Percentiles rank a stretch among this genome's conserved stretches.
phyloP scores from a whole-genome alignment of 2,888 invertebrate genomes.

The Eupithecia pulchellata region DNA sequence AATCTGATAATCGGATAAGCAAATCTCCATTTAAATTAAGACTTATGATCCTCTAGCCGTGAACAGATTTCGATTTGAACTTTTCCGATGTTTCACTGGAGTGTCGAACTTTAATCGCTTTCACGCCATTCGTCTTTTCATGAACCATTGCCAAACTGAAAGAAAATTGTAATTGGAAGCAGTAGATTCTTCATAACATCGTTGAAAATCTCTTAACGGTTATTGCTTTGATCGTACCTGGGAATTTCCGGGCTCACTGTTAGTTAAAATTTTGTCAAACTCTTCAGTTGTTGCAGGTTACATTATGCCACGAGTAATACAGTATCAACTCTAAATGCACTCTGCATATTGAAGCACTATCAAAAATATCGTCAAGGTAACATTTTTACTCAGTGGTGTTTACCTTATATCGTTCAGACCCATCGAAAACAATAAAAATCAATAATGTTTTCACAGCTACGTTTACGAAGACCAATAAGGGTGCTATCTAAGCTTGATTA shows the following conservation, averaged over 20 bases:
- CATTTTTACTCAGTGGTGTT: not conserved
- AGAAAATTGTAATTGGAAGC: not conserved
- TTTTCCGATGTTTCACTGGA: constrained; percentile 35
- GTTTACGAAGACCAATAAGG: constrained; percentile 6
- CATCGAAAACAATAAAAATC: constrained; percentile 5
- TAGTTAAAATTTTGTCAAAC: too few species aligned
- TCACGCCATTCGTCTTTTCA: constrained; percentile 20
- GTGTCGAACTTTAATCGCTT: constrained; percentile 37
- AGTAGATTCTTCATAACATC: not conserved
- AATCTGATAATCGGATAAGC: constrained; percentile 1
- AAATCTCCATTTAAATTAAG: constrained; percentile 17
- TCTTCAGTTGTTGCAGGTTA: too few species aligned
- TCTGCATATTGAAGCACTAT: too few species aligned
- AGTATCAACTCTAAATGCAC: too few species aligned
- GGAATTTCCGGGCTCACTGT: not conserved
- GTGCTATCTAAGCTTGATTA: constrained; percentile 16
- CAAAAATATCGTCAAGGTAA: not conserved
- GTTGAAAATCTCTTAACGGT: not conserved
- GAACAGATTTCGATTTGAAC: constrained; percentile 33
- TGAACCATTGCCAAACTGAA: not conserved
- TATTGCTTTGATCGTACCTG: not conserved
- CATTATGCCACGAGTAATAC: too few species aligned
- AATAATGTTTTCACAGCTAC: constrained; percentile 1
- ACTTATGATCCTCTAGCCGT: constrained; percentile 22
- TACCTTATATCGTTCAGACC: not conserved